Conservation (phyloP, 2,113 vertebrate species). For the Notarius lentiginosus region DNA sequence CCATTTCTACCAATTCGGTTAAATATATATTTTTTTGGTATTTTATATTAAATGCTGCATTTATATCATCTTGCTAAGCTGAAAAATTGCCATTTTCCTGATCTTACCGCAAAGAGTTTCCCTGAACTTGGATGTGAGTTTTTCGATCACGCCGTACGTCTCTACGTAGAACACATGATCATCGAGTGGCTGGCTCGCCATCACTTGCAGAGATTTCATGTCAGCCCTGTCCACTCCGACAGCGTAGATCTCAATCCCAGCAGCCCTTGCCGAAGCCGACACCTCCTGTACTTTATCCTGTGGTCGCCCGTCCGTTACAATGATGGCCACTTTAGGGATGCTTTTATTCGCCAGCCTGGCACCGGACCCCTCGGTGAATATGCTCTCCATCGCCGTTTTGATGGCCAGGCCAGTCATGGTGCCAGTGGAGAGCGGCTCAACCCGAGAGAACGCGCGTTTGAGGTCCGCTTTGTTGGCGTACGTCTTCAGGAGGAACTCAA, state of each 20-base stretch:
- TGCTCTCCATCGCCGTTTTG: conserved; percentile 82
- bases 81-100: background rate
- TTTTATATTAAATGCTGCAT: background rate
- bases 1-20: background rate
- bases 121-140: conserved; percentile 88
- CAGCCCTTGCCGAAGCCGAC: conserved; percentile 72
- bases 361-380: conserved; percentile 79
- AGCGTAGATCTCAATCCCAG: conserved; percentile 87
- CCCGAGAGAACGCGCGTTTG: conserved; percentile 77
- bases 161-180: conserved; percentile 95
- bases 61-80: background rate
- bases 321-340: conserved; percentile 87
- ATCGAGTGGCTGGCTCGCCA: conserved; percentile 87
- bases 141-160: conserved; percentile 93
- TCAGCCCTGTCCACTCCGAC: conserved; percentile 89
- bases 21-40: background rate
- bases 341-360: conserved; percentile 67
- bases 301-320: conserved; percentile 90
- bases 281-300: conserved; percentile 87
- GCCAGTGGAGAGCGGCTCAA: conserved; percentile 84
- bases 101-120: conserved; percentile 90
- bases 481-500: conserved; percentile 83
- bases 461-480: conserved; percentile 76
- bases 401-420: conserved; percentile 96
- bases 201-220: conserved; percentile 80